A percentile compares a stretch with the other conserved stretches of the same genome.
phyloP scores from a whole-genome alignment of 2,797 vertebrate genomes.

The Phataginus tricuspis region DNA sequence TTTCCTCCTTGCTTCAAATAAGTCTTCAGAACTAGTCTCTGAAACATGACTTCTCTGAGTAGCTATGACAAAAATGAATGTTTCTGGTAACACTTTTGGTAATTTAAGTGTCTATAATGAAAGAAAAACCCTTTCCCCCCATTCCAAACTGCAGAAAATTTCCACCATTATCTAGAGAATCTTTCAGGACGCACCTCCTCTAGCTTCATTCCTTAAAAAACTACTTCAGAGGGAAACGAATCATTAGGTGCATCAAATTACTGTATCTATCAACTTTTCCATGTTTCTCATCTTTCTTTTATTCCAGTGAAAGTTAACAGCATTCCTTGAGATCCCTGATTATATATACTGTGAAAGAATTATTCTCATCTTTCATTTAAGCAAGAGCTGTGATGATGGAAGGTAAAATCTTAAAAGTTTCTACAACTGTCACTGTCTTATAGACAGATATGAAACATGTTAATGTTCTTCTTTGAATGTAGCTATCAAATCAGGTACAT shows the following conservation, averaged over 20 bases:
- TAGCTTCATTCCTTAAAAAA: constrained; percentile 27
- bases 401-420: constrained; percentile 38
- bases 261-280: not conserved
- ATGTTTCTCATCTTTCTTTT: constrained; percentile 39
- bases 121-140: not conserved
- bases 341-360: not conserved
- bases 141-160: not conserved
- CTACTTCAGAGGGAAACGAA: not conserved
- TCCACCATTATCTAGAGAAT: not conserved
- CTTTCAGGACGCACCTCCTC: not conserved
- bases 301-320: constrained; percentile 7
- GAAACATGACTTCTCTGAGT: constrained; percentile 41
- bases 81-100: not conserved
- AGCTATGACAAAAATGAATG: not conserved
- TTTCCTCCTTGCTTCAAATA: not conserved
- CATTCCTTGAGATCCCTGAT: not conserved
- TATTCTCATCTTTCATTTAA: constrained; percentile 39
- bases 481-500: constrained; percentile 56
- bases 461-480: constrained; percentile 46
- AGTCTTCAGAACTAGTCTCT: not conserved
- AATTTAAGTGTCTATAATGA: constrained; percentile 16
- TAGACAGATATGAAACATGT: constrained; percentile 29
- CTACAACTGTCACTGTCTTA: constrained; percentile 37
- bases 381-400: not conserved
- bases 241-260: constrained; percentile 13